Evolutionary conservation across 2,888 invertebrate species (phyloP), one percentile per base, ranked within the genome.

Genomic region (Hypomecis punctinalis): DNA sequence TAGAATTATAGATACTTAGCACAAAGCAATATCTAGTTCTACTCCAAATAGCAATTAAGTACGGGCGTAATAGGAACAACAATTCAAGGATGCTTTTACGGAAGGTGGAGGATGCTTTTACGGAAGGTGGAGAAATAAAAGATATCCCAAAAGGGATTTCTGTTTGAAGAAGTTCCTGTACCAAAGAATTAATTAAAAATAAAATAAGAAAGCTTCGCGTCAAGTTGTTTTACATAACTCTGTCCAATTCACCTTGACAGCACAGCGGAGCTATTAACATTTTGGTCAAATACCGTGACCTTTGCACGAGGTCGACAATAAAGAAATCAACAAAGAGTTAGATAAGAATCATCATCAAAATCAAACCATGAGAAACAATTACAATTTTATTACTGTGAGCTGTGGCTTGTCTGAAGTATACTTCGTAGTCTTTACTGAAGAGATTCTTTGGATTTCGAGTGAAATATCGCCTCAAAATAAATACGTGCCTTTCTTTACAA

Each of bases 211-310:
- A 55, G 37, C 33, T 33, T 35, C 2, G 9, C 13, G 6, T 13
- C 5, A 23, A 37, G 37, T 37, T 11, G 5, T 9, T 66, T 62
- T 66, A 64, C 58, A 60, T 66, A 66, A 66, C 40, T 47, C 39
- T 61, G 62, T 60, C 46, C 49, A 76, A 79, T 76, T 72, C 68
- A 77, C 83, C 82, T 85, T 83, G 80, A 80, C 76, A 77, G 78
- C 74, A 77, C 70, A 77, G 73, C 73, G 64, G 71, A 70, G 76
- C 77, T 77, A 82, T 81, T 83, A 83, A 77, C 80, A 82, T 85
- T 88, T 84, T 72, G 71, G 74, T 77, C 75, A 79, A 84, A 81
- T 74, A 76, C 72, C 78, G 77, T 79, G 81, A 80, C 82, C 84
- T 85, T 83, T 77, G 46, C 53, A 69, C 70, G 72, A 81, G 76